Evolutionary conservation across 2,113 vertebrate genomes (phyloP), one percentile per base, ranked within the genome.

Genomic region (Cettia cetti): DNA sequence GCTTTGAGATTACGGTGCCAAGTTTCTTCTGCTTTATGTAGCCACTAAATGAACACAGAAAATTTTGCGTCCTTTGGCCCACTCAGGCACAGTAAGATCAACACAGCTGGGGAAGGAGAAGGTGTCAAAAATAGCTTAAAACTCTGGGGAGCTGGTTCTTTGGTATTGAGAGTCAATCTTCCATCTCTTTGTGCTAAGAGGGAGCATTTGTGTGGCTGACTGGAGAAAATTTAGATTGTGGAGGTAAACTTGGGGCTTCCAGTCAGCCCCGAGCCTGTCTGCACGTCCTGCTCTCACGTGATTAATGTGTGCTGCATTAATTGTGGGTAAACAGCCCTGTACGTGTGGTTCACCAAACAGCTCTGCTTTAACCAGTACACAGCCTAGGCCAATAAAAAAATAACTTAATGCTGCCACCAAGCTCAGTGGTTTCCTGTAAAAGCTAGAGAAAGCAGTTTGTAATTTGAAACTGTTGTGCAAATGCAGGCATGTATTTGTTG

Each of bases 401-500:
- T 22, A 50, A 72, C 83, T 86, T 77, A 63, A 84, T 93, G 2
- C 65, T 84, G 63, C 92, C 89, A 91, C 89, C 66, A 88, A 92
- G 74, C 82, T 78, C 60, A 71, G 64, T 50, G 76, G 52, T 57
- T 91, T 92, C 92, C 86, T 90, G 77, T 89, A 95, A 92, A 21
- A 82, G 26, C 59, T 74, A 2, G 72, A 63, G 90, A 95, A 95
- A 15, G 68, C 45, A 70, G 35, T 60, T 72, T 30, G 54, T 93
- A 93, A 94, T 93, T 78, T 45, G 85, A 95, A 93, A 76, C 92
- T 69, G 57, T 92, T 95, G 61, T 57, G 47, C 52, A 64, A 91
- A 89, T 26, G 81, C 72, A 52, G 54, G 18, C 9, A 1, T 39
- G 45, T 26, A 35, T 72, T 86, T 91, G 28, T 60, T 52, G 50